phyloP scores from a whole-genome alignment of 2,797 vertebrate genomes.

The Remorina albescens region DNA sequence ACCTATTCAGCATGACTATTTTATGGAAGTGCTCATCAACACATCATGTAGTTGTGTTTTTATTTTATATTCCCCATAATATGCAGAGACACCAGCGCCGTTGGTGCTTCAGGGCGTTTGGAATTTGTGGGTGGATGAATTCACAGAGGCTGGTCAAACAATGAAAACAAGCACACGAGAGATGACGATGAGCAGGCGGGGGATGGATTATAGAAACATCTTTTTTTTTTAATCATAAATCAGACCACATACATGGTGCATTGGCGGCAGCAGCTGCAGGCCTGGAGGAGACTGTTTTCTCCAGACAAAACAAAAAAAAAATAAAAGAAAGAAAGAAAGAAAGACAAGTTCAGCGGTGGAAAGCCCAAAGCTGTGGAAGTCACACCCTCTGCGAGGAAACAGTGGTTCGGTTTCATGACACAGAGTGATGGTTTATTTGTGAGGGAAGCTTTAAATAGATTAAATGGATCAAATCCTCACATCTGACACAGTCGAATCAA shows the following conservation, averaged over 20 bases:
- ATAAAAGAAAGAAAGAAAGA: too few relatives aligned
- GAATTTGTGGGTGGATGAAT: too few relatives aligned
- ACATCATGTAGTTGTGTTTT: not conserved
- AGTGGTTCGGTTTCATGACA: not conserved
- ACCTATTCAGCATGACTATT: slow-evolving; percentile 12
- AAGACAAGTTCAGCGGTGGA: slow-evolving; percentile 15
- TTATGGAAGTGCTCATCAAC: not conserved
- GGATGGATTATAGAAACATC: not conserved
- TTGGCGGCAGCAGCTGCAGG: slow-evolving; percentile 18
- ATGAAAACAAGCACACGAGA: not conserved
- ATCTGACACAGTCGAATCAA: not conserved
- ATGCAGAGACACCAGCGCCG: not conserved
- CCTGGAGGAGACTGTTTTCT: slow-evolving; percentile 16
- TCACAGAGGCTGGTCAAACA: too few relatives aligned
- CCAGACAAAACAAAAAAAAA: slow-evolving; percentile 14
- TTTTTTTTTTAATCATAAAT: slow-evolving; percentile 22
- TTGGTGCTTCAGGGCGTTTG: not conserved
- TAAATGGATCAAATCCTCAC: not conserved
- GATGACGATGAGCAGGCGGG: slow-evolving; percentile 11
- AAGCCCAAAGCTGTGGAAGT: not conserved
- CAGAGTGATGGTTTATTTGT: not conserved
- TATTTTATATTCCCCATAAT: not conserved
- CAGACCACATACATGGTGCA: slow-evolving; percentile 13
- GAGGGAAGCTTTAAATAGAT: not conserved
- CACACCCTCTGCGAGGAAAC: too few relatives aligned